Evolutionary conservation across 2,888 invertebrate genomes (phyloP), one percentile per base, ranked within the genome.

Genomic region (Zelleria hepariella): DNA sequence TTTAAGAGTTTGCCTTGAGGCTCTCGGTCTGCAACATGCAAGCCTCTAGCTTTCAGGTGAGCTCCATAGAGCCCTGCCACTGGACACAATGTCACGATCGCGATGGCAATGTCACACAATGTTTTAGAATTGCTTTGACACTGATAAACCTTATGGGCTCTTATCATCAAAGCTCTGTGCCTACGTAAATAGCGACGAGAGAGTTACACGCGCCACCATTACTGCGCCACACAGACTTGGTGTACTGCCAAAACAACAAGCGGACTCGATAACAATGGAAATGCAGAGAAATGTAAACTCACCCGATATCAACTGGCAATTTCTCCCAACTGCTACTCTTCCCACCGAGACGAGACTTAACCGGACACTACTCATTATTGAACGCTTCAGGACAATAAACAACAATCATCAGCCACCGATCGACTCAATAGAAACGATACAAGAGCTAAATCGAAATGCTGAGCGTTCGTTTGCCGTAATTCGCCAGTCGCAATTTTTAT

Each of bases 301-400:
- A 88, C 88, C 84, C 70, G 86, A 78, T 77, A 81, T 75, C 74
- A 82, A 74, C 63, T 84, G 87, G 66, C 80, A 78, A 77, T 83
- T 86, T 79, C 86, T 83, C 77, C 85, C 78, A 56, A 82, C 82
- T 64, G 86, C 86, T 63, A 87, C 81, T 75, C 85, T 82, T 64
- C 87, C 86, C 71, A 89, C 84, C 64, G 89, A 85, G 63, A 89
- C 73, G 63, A 89, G 80, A 74, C 88, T 86, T 69, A 86, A 78
- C 77, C 88, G 77, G 69, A 87, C 84, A 83, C 86, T 86, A 79
- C 84, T 87, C 89, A 88, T 89, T 77, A 68, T 84, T 72, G 67
- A 67, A 66, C 69, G 72, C 70, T 75, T 65, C 67, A 65, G 69
- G 70, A 71, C 68, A 68, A 73, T 71, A 69, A 77, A 75, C 74